These are phyloP conservation scores for Epinephelus malabaricus DNA, from an alignment of 2,797 vertebrate genomes.

Conservation along the genomic window DNA sequence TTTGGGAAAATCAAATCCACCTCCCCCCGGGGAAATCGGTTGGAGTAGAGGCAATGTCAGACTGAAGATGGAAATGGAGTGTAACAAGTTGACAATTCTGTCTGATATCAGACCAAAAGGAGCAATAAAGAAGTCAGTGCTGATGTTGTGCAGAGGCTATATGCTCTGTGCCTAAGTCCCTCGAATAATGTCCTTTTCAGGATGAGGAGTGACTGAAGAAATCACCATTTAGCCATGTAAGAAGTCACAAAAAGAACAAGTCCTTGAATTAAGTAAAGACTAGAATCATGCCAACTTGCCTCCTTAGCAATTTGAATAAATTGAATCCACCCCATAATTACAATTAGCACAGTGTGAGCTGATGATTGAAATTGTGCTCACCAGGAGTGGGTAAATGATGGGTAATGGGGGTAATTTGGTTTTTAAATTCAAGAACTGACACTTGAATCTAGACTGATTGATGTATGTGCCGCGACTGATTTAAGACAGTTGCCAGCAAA, in stretches of 20 bases:
- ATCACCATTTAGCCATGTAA: slow-evolving; percentile 64
- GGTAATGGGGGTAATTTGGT: slow-evolving; percentile 89
- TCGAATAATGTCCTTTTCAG: slow-evolving; percentile 43
- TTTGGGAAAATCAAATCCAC: no score
- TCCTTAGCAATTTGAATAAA: slow-evolving; percentile 89
- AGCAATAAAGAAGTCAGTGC: slow-evolving; percentile 12
- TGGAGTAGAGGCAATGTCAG: no score
- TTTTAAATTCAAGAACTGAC: slow-evolving; percentile 89
- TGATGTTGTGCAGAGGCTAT: slow-evolving; percentile 31
- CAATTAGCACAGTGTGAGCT: slow-evolving; percentile 90
- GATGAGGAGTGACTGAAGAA: slow-evolving; percentile 64
- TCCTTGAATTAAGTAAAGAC: slow-evolving; percentile 85
- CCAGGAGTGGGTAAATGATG: slow-evolving; percentile 87
- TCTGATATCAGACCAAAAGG: no score
- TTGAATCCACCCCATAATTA: slow-evolving; percentile 89
- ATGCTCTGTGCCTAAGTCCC: slow-evolving; percentile 14
- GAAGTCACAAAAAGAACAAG: slow-evolving; percentile 72
- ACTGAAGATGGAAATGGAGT: no score
- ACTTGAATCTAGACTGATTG: slow-evolving; percentile 87
- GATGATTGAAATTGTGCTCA: slow-evolving; percentile 89
- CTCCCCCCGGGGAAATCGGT: no score
- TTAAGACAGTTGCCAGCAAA: slow-evolving; percentile 79
- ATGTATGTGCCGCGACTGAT: slow-evolving; percentile 81
- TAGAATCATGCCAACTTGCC: slow-evolving; percentile 85
- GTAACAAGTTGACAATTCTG: no score